These are phyloP conservation scores for Chymomyza costata DNA, from an alignment of 1,140 invertebrate species.

Conservation along the genomic window DNA sequence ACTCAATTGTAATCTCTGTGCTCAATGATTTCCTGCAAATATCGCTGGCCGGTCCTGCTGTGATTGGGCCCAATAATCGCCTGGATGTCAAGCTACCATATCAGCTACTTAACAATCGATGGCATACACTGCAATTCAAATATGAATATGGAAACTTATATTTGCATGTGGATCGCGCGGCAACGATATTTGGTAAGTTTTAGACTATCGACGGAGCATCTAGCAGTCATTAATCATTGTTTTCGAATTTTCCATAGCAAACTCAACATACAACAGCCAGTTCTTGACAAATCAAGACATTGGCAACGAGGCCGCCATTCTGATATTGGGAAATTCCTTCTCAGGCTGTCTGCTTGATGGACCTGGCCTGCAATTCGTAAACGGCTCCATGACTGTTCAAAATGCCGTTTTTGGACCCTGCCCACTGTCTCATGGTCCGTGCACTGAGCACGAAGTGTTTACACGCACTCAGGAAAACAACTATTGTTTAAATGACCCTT, in stretches of 20 bases:
- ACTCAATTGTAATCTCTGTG: conserved; percentile 81
- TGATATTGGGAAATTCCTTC: conserved; percentile 87
- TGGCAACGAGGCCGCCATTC: conserved; percentile 79
- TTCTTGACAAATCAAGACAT: conserved; percentile 82
- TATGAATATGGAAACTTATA: conserved; percentile 81
- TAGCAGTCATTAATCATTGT: too few species aligned
- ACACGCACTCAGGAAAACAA: conserved; percentile 80
- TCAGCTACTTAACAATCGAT: conserved; percentile 85
- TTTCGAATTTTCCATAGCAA: conserved; percentile 80
- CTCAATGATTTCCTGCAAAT: conserved; percentile 82
- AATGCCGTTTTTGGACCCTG: conserved; percentile 85
- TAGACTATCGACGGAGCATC: neutral
- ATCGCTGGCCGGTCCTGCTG: conserved; percentile 79
- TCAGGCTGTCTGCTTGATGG: conserved; percentile 89
- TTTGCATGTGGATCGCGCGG: conserved; percentile 75
- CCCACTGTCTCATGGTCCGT: conserved; percentile 82
- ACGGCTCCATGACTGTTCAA: conserved; percentile 78
- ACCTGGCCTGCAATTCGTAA: conserved; percentile 86
- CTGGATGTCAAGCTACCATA: conserved; percentile 81
- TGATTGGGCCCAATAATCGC: conserved; percentile 76
- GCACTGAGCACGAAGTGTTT: conserved; percentile 78
- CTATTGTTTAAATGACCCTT: conserved; percentile 86
- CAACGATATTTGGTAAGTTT: conserved; percentile 67
- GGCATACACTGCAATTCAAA: conserved; percentile 79
- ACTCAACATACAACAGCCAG: conserved; percentile 85